Evolutionary conservation across 1,140 invertebrate genomes (phyloP), one percentile per base, ranked within the genome.

Genomic region (Sarcophaga bullata): DNA sequence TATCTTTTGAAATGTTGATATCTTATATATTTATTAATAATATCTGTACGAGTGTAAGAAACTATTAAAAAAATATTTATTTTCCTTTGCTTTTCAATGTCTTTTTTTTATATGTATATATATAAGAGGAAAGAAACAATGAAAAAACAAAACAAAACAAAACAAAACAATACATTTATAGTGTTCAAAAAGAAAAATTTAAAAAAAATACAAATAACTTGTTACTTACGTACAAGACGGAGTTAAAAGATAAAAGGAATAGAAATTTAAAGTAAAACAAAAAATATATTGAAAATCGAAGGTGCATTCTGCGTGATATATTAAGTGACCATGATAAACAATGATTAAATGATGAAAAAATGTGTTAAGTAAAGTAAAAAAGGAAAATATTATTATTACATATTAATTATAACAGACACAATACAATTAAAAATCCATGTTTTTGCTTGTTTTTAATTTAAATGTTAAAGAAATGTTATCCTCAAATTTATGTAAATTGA

Each of bases 231-330:
- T 19, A 62, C 58, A 62, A 62, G 15, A 62, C 17, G 37, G 17
- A 72, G 37, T 25, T 54, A 11, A 25, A 72, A 19, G 6, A 9
- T 9, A 72, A 72, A 72, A 7, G 10, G 10, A 72, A 62, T n/a
- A 62, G 58, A 62, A 62, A 72, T 25, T 19, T 17, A 72, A 72
- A 72, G 62, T 9, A 72, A 72, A 25, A 72, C 17, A 72, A 19
- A 72, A 19, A 72, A 72, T 17, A 72, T 72, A 9, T 72, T 73
- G 46, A 52, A 52, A 52, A 52, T 10, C 10, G 62, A 17, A 15
- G 62, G 62, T 68, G 86, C 87, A 88, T 88, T 88, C 87, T 83
- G 86, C 85, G 86, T 88, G 87, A 88, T 87, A 82, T 81, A 48
- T 83, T 83, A 86, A 87, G 86, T 88, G 87, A 88, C 82, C 82